Base-by-base conservation (phyloP, 2,888 invertebrate genomes). In the Neoascia interrupta region DNA sequence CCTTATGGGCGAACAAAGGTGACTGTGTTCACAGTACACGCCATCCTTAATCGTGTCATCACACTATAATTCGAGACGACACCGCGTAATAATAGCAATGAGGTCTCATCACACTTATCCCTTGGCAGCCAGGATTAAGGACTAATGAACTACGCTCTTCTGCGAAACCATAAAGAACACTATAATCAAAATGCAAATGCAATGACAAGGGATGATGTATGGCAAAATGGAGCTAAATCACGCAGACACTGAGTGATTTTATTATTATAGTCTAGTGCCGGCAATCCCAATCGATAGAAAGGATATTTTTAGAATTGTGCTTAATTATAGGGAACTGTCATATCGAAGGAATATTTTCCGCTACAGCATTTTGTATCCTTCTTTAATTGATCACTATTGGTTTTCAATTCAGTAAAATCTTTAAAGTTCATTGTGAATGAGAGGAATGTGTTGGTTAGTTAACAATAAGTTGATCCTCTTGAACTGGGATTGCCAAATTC, bases 241-340 rank as follows among this genome's bases (percentile, higher is more conserved):
- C 53, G 53, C 53, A 53, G 13, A 5, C 11, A 41, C n/a, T 31
- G 23, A 53, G 19, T 53, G 43, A 45, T 58, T 45, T 36, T n/a
- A n/a, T n/a, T n/a, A n/a, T n/a, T n/a, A n/a, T n/a, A n/a, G n/a
- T n/a, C n/a, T n/a, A n/a, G n/a, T n/a, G n/a, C n/a, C n/a, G 41
- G n/a, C 23, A 43, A 16, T 43, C 19, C 28, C 19, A 31, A 5
- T n/a, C n/a, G 8, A 36, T 2, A 21, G 21, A 3, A 15, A 6
- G 18, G 15, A 23, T 68, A 68, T 68, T 68, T 68, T 49, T 56
- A 56, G 68, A 68, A 39, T n/a, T 39, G n/a, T 47, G n/a, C n/a
- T 36, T 21, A 47, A 47, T 61, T 61, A 61, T 2, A 51, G 8
- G 5, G 15, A 10, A 39, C 31, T 49, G 49, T 56, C 56, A 56